Conservation (phyloP, 1,140 invertebrate species). For the Augochlora pura region DNA sequence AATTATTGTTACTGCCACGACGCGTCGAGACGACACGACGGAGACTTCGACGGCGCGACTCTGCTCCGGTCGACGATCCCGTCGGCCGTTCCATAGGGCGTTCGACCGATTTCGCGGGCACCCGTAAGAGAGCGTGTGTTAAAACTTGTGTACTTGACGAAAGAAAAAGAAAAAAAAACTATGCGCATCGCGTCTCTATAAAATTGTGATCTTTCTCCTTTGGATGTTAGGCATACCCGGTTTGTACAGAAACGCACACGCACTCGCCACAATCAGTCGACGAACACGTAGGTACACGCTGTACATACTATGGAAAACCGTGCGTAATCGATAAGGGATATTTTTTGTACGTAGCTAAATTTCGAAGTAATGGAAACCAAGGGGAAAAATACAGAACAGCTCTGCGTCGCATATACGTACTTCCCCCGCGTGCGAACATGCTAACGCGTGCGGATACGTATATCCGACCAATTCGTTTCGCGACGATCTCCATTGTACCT, state of each 20-base stretch:
- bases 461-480: constrained; percentile 41
- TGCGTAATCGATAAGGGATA: constrained; percentile 59
- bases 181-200: constrained; percentile 1
- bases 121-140: neutral
- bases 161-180: no score
- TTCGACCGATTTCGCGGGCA: neutral
- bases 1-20: no score
- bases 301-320: constrained; percentile 52
- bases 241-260: constrained; percentile 53
- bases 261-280: constrained; percentile 51
- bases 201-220: constrained; percentile 48
- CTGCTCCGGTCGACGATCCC: no score
- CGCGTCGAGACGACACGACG: no score
- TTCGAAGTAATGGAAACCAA: constrained; percentile 7
- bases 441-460: no score
- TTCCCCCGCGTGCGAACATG: no score
- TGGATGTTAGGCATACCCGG: constrained; percentile 30
- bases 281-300: constrained; percentile 48
- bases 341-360: constrained; percentile 65
- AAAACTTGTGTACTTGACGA: constrained; percentile 7
- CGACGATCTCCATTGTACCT: constrained; percentile 23
- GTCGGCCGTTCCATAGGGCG: no score
- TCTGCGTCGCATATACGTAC: constrained; percentile 1
- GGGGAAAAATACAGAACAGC: constrained; percentile 17
- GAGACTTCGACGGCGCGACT: no score